Evolutionary conservation across 2,888 invertebrate genomes (phyloP), one percentile per base, ranked within the genome.

Genomic region (Tipula confusa): DNA sequence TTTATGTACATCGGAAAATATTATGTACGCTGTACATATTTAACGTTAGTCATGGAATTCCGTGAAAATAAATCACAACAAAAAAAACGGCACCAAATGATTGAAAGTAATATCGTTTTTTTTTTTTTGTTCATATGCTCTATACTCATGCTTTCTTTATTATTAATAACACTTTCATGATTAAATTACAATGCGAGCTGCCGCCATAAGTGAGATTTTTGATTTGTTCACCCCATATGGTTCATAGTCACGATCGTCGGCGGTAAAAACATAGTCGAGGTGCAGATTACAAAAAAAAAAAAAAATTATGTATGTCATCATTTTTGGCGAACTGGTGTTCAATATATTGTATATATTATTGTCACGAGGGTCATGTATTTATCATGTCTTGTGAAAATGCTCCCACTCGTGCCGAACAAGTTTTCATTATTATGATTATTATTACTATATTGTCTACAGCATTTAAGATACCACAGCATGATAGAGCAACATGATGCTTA

Each of bases 81-180:
- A 24, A 43, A 18, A 33, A 64, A 64, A 18, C 64, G 64, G 24
- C 24, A 64, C 64, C 24, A 64, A 64, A 24, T 24, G 64, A 64
- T 64, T 24, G 64, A 64, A 64, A 64, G 64, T 64, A 11, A 24
- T 64, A 64, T 7, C n/a, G 33, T 33, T 33, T 33, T 33, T 33
- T 33, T 7, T 64, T 24, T 43, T 43, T 15, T 18, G 7, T 64
- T 64, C 6, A 64, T 7, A 18, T 64, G 9, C 43, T 15, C n/a
- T 15, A 3, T 15, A 18, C 38, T 64, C 64, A 64, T 64, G 64
- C 64, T 64, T 64, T 64, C 64, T 24, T 24, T 64, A 64, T 64
- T 64, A n/a, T n/a, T n/a, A n/a, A n/a, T n/a, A 64, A 64, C 64
- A 64, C 64, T 24, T 64, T 64, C 64, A 64, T 24, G 64, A 64